Base-by-base conservation (phyloP, 2,888 invertebrate species). In the Malacosoma neustria region DNA sequence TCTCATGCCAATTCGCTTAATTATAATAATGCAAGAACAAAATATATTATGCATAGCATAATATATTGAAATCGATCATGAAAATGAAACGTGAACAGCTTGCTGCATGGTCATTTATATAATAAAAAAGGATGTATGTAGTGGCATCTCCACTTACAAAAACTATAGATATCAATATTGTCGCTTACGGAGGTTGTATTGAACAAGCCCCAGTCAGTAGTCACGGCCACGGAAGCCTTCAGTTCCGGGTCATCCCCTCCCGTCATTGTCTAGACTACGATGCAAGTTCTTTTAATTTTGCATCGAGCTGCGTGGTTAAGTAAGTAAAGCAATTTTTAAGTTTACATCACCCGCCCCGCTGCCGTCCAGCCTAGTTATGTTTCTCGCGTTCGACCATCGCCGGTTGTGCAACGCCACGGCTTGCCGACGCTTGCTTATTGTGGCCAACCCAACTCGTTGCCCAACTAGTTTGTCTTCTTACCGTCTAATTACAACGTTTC, bases 251-350 rank as follows among this genome's bases (percentile, higher is more conserved):
- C 66, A 64, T 60, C 72, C 72, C 70, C 65, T 49, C 68, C 49
- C 51, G 36, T 44, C 43, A 35, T 32, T 52, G 67, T 66, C 66
- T 69, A 74, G 66, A 64, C 68, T 53, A 51, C 65, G 63, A 61
- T 73, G 69, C 66, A 73, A 74, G 22, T 64, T 66, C 53, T 57
- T 64, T 62, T 55, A 73, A 72, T 80, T 81, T 74, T 76, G 76
- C 77, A 77, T 76, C 69, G 66, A 69, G 68, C 60, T 66, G 57
- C 56, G 65, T 52, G 68, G 76, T 79, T 80, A 80, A 80, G 80
- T 81, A 80, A 80, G 62, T 80, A 81, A 80, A 76, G 80, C 81
- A 84, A 81, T 85, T 85, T 84, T 84, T 79, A 73, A 74, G 77
- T 84, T 85, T 85, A 85, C 84, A 75, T 85, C 84, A 85, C 62